Conservation (phyloP, 2,888 invertebrate species). For the Brachynemurus nebulosus region DNA sequence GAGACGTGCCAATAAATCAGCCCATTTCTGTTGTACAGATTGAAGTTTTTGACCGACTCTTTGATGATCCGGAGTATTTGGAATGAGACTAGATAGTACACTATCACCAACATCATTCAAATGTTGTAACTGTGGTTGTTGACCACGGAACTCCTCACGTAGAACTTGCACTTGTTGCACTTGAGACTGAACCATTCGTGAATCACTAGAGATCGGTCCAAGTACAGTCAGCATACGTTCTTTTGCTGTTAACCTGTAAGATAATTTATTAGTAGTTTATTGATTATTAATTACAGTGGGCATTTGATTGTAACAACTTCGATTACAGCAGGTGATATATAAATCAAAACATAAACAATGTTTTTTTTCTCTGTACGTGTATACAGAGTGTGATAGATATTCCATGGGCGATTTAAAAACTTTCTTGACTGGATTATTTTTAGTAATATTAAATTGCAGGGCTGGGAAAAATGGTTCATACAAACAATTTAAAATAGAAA, state of each 20-base stretch:
- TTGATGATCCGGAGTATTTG: conserved; percentile 44
- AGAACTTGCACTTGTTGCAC: conserved; percentile 90
- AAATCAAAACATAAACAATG: too few species aligned
- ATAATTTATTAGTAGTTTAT: too few species aligned
- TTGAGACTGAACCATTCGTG: conserved; percentile 89
- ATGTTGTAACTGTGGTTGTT: conserved; percentile 80
- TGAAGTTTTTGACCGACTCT: conserved; percentile 58
- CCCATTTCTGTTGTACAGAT: conserved; percentile 63
- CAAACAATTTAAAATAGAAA: too few species aligned
- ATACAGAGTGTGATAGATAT: too few species aligned
- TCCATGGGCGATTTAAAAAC: too few species aligned
- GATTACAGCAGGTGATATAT: too few species aligned
- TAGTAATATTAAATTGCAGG: too few species aligned
- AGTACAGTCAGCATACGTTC: conserved; percentile 91
- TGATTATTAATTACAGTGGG: too few species aligned
- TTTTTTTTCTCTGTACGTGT: too few species aligned
- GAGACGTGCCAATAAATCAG: conserved; percentile 59
- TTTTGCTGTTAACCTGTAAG: conserved; percentile 77
- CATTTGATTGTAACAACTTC: too few species aligned
- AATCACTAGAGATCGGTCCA: conserved; percentile 92
- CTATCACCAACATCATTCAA: conserved; percentile 68
- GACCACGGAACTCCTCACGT: conserved; percentile 86
- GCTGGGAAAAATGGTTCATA: too few species aligned
- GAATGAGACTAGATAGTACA: conserved; percentile 44
- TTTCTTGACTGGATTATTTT: too few species aligned